Base-by-base conservation (phyloP, 2,113 vertebrate species). In the Bujurquina vittata region DNA sequence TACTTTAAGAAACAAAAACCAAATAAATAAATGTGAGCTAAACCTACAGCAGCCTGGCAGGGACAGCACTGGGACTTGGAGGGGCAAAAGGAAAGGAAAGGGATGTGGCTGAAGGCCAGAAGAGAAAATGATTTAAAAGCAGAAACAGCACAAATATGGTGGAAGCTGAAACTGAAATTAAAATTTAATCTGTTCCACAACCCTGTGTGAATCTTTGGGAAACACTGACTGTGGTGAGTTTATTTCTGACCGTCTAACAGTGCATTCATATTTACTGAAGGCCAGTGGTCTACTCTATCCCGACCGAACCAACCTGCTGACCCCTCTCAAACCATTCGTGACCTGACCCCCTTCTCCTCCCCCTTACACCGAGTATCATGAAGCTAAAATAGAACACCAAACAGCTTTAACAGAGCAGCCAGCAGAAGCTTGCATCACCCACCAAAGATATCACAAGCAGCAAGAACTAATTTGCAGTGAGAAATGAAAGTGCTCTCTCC, bases 371-470 rank as follows among this genome's bases (percentile, higher is more conserved):
- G 33, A 54, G 31, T 33, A 72, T 72, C 67, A 54, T 54, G 67
- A 72, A 72, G 46, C 67, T 72, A 72, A 72, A 72, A 72, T 72
- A 72, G 67, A 72, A 72, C 31, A 72, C 18, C 52, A 33, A 72
- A 72, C 67, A n/a, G 46, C 67, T 72, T 72, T 72, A 72, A 72
- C 67, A 72, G 67, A 72, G 26, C 67, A 72, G 46, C 46, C 67
- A 72, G 67, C 46, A 49, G 67, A 26, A 54, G 46, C 26, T 26
- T 33, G 46, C 43, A 17, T 72, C 65, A 72, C 6, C 43, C 67
- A 54, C 2, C 52, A 20, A 5, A n/a, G 5, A 31, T 72, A 33
- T 14, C 23, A 54, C 46, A 8, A 31, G 46, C 5, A 54, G 46
- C 67, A 72, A n/a, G 52, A 55, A 31, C 43, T 46, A 49, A 69